Base-by-base conservation (phyloP, 2,797 vertebrate species). In the Numenius phaeopus region DNA sequence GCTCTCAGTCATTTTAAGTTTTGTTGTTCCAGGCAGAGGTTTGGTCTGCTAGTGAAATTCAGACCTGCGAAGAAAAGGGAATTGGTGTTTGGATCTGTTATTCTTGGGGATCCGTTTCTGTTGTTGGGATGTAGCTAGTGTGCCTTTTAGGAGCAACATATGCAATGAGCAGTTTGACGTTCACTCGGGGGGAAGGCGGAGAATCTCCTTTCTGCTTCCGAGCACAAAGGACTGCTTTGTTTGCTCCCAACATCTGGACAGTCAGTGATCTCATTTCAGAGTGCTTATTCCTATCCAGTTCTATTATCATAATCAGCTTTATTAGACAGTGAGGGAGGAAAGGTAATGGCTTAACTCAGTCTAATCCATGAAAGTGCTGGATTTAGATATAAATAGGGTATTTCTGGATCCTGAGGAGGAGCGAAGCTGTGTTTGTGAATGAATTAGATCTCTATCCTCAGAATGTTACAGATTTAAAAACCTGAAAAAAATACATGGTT, bases 201-300 rank as follows among this genome's bases (percentile, higher is more conserved):
- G n/a, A 93, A 54, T 40, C 29, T 75, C 32, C 50, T 87, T 62
- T 82, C 76, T 86, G 37, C 73, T 54, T 73, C 19, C 37, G 71
- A 92, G 58, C 49, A 58, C 58, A 87, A 57, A 82, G 37, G n/a
- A 65, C 29, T 40, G 50, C 55, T 89, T 93, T 79, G 20, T 91
- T 82, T 78, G 26, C 37, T 86, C 39, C 30, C 27, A 72, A 62
- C 64, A 76, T 79, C 64, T 81, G 37, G 24, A 27, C 17, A 26
- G 20, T 50, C 37, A 32, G 18, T 57, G 44, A 70, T 80, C 49
- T 87, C 27, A 14, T 90, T 94, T 70, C 46, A 27, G 14, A 49
- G 13, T 61, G n/a, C 59, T 77, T 82, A 49, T 75, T 91, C 89
- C 40, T 80, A 44, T 49, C 30, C 9, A 23, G 30, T 70, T 89